Percentiles rank a stretch among this genome's conserved stretches.
These are phyloP conservation scores for Trichogramma evanescens DNA, from an alignment of 2,888 invertebrate species.

Conservation along the genomic window DNA sequence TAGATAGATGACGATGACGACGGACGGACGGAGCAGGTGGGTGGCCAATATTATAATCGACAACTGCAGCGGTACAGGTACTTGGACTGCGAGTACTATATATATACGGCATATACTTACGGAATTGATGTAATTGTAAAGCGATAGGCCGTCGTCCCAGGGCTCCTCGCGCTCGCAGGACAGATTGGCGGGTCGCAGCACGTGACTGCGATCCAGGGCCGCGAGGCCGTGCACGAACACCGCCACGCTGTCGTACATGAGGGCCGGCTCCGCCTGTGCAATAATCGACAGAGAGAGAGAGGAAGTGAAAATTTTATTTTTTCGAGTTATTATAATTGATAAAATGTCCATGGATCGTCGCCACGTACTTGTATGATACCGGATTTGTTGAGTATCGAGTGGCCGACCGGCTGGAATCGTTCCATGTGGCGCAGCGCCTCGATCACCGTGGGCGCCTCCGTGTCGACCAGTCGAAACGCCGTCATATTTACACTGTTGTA, in stretches of 20 bases:
- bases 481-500: conserved; percentile 93
- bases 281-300: not conserved
- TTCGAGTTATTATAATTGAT: conserved; percentile 8
- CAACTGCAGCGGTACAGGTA: too few species aligned
- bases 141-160: conserved; percentile 70
- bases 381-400: conserved; percentile 64
- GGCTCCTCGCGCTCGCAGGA: conserved; percentile 74
- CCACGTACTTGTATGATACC: conserved; percentile 62
- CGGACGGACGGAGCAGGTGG: too few species aligned
- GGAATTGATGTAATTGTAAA: conserved; percentile 69
- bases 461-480: conserved; percentile 83
- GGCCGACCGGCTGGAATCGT: conserved; percentile 78
- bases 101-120: conserved; percentile 47
- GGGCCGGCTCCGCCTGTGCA: conserved; percentile 72
- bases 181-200: conserved; percentile 65
- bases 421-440: conserved; percentile 79
- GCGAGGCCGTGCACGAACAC: conserved; percentile 73
- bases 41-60: too few species aligned
- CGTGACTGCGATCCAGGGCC: conserved; percentile 63
- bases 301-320: conserved; percentile 2
- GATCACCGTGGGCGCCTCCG: conserved; percentile 66
- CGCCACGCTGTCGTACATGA: conserved; percentile 80
- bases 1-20: too few species aligned
- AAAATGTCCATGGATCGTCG: not conserved
- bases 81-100: too few species aligned